phyloP scores from a whole-genome alignment of 1,140 invertebrate species.

The Pristionchus pacificus region DNA sequence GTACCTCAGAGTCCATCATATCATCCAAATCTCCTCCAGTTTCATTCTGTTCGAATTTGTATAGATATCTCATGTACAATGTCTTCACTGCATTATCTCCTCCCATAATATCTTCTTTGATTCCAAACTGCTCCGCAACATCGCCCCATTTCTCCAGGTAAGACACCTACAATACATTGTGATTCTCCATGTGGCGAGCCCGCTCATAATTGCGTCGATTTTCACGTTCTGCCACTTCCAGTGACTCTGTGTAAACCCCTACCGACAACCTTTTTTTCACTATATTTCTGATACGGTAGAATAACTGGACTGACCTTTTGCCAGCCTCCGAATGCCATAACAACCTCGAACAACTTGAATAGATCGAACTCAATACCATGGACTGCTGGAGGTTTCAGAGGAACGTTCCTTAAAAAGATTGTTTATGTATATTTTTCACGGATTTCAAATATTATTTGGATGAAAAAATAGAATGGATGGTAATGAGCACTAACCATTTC shows the following conservation, averaged over 20 bases:
- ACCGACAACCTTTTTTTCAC: neutral
- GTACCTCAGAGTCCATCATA: constrained; percentile 42
- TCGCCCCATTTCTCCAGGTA: constrained; percentile 47
- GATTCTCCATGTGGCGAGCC: neutral
- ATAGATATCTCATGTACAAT: constrained; percentile 51
- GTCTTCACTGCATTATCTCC: constrained; percentile 47
- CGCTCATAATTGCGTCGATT: too few species aligned
- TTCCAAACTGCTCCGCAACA: constrained; percentile 32
- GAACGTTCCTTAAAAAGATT: constrained; percentile 37
- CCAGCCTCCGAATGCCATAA: constrained; percentile 47
- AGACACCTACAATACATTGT: constrained; percentile 8
- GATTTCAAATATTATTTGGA: neutral
- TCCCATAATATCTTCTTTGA: constrained; percentile 39
- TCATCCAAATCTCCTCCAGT: constrained; percentile 45
- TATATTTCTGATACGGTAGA: neutral
- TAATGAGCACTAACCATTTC: constrained; percentile 25
- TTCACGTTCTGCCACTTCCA: too few species aligned
- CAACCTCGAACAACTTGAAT: constrained; percentile 42
- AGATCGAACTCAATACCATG: constrained; percentile 45
- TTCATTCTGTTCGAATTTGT: constrained; percentile 52
- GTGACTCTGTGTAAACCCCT: too few species aligned
- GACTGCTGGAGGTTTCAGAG: constrained; percentile 37
- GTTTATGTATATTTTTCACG: constrained; percentile 6
- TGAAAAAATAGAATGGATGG: neutral
- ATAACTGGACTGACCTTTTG: constrained; percentile 34